Evolutionary conservation across 2,113 vertebrate species (phyloP), one percentile per base, ranked within the genome.

Genomic region (Platanista minor): DNA sequence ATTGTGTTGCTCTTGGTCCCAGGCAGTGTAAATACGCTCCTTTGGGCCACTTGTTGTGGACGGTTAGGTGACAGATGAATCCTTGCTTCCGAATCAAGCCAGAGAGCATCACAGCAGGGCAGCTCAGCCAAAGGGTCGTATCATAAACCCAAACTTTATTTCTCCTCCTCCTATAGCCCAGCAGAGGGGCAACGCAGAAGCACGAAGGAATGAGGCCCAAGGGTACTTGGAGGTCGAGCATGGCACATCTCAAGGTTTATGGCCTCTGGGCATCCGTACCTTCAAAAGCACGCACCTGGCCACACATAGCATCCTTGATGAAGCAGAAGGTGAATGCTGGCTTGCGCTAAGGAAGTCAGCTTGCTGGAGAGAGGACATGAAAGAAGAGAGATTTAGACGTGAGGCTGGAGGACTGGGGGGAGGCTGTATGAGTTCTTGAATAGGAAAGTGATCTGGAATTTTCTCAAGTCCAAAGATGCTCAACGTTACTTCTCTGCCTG

Each of bases 191-290:
- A 8, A 8, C 6, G 14, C 25, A 2, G 33, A 33, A 7, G 20
- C 5, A 6, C 0, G 5, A 23, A 87, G 25, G 21, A 33, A 6
- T n/a, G 54, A 15, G 29, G 25, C 15, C 15, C 29, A 2, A 12
- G 49, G 72, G 49, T 2, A 6, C 64, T 46, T 61, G 52, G 18
- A 8, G 23, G 12, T 67, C 0, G 2, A 54, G 15, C n/a, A 1
- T 6, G 29, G 88, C 10, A 36, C 25, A n/a, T 43, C 52, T 62
- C 17, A 27, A 59, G 23, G 85, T 54, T 81, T 20, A 49, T 14
- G 2, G 12, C 25, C 27, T 52, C 49, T n/a, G 29, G 25, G 54
- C 62, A 15, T 6, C 54, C 21, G 23, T 4, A 27, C 61, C 2
- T 3, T 25, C 39, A 1, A 1, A 43, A 46, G 6, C 2, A 1